These are phyloP conservation scores for Neopipo cinnamomea DNA, from an alignment of 2,113 vertebrate species.

Conservation along the genomic window DNA sequence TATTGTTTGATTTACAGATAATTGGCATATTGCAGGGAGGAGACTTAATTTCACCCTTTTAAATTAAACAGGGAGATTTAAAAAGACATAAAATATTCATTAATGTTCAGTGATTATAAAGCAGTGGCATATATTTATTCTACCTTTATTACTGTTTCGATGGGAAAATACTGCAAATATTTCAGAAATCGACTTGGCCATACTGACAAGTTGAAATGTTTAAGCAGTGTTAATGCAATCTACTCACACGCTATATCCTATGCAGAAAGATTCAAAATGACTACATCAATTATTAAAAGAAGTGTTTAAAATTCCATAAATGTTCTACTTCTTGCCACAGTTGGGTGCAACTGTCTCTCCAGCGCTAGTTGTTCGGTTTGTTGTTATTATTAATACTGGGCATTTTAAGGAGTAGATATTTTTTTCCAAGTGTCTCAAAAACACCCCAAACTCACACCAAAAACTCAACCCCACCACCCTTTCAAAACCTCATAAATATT, in stretches of 20 bases:
- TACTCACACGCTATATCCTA: conserved; percentile 79
- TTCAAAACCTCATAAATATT: conserved; percentile 31
- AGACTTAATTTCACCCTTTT: conserved; percentile 89
- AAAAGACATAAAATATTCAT: conserved; percentile 96
- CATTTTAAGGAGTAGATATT: conserved; percentile 58
- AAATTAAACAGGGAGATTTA: conserved; percentile 96
- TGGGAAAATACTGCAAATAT: conserved; percentile 89
- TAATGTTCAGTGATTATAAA: conserved; percentile 87
- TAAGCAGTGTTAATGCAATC: conserved; percentile 84
- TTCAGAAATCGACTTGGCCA: conserved; percentile 85
- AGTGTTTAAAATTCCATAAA: conserved; percentile 80
- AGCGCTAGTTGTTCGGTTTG: conserved; percentile 56
- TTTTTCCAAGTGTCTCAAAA: conserved; percentile 9
- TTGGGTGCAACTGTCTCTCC: conserved; percentile 80
- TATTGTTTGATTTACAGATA: conserved; percentile 95
- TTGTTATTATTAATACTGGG: conserved; percentile 38
- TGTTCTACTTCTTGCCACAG: conserved; percentile 71
- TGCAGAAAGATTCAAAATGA: conserved; percentile 85
- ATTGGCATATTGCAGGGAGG: conserved; percentile 87
- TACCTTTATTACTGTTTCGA: conserved; percentile 87
- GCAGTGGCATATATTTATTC: conserved; percentile 84
- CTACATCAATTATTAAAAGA: conserved; percentile 90
- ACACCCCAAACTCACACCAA: not conserved
- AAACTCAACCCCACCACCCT: not conserved
- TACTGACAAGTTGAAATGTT: conserved; percentile 88